Evolutionary conservation across 2,888 invertebrate genomes (phyloP).

Genomic region (Marronus borbonicus): DNA sequence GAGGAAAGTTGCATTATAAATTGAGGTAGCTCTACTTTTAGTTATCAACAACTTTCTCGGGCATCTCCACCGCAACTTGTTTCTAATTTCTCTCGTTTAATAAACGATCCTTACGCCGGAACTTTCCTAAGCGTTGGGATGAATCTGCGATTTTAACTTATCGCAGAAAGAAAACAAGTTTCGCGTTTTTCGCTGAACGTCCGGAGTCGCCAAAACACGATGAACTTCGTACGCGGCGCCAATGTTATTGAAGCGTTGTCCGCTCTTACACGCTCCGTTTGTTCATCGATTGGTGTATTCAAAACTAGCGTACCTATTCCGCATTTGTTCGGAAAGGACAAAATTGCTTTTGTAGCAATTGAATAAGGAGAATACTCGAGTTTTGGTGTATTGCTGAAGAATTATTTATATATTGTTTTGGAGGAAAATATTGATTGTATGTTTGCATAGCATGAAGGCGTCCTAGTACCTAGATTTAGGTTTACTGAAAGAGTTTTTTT

Average conservation of each 20-base stretch:
- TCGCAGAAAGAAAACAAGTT: not conserved
- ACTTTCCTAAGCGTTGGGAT: not conserved
- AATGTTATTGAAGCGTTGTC: not conserved
- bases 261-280: slow-evolving; percentile 17
- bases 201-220: not conserved
- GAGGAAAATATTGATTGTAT: no score
- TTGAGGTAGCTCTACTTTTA: not conserved
- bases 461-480: no score
- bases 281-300: slow-evolving; percentile 10
- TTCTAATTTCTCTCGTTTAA: not conserved
- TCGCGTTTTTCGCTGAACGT: not conserved
- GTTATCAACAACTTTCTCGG: not conserved
- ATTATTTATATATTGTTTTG: no score
- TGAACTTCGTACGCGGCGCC: not conserved
- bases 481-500: no score
- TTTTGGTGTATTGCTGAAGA: no score
- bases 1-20: slow-evolving; percentile 1
- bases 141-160: not conserved
- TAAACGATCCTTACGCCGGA: not conserved
- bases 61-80: not conserved
- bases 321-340: not conserved
- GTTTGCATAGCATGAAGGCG: no score
- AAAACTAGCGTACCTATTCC: not conserved
- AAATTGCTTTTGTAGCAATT: no score
- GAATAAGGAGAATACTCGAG: no score